Conservation (phyloP, 2,113 vertebrate genomes). For the Cavia porcellus region DNA sequence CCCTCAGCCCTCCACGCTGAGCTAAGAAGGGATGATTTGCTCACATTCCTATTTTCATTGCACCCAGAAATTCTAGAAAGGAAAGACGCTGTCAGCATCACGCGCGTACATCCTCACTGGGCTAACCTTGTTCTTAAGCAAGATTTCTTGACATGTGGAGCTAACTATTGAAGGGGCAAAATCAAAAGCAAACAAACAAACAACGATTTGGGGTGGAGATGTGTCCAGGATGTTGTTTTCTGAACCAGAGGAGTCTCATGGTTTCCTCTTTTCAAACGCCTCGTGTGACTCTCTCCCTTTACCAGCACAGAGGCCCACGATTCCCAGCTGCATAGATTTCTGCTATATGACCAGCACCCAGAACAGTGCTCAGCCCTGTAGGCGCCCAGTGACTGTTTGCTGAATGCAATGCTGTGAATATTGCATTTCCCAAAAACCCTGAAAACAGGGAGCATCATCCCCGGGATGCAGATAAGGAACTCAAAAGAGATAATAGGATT, state of each 20-base stretch:
- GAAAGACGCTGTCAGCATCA: not conserved
- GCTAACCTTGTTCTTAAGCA: conserved; percentile 6
- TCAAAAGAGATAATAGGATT: not conserved
- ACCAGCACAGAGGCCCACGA: rapidly evolving
- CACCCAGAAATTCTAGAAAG: conserved; percentile 49
- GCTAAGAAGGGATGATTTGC: not conserved
- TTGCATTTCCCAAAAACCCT: not conserved
- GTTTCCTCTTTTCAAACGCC: not conserved
- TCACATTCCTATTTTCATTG: conserved; percentile 39
- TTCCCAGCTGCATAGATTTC: not conserved
- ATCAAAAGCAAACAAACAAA: conserved; percentile 22
- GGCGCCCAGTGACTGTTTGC: not conserved
- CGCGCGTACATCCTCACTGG: not conserved
- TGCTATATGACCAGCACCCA: not conserved
- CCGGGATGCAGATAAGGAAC: not conserved
- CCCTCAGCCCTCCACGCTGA: conserved; percentile 40
- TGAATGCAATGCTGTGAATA: not conserved
- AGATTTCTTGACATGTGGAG: not conserved
- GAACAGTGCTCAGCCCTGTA: not conserved
- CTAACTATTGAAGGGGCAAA: conserved; percentile 6
- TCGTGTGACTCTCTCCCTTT: no score
- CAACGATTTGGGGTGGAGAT: not conserved
- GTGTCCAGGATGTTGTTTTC: not conserved
- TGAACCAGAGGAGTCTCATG: not conserved
- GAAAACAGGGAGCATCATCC: not conserved